A percentile compares a stretch with the other conserved stretches of the same genome.
These are phyloP conservation scores for Numida meleagris DNA, from an alignment of 2,113 vertebrate genomes.

Conservation along the genomic window DNA sequence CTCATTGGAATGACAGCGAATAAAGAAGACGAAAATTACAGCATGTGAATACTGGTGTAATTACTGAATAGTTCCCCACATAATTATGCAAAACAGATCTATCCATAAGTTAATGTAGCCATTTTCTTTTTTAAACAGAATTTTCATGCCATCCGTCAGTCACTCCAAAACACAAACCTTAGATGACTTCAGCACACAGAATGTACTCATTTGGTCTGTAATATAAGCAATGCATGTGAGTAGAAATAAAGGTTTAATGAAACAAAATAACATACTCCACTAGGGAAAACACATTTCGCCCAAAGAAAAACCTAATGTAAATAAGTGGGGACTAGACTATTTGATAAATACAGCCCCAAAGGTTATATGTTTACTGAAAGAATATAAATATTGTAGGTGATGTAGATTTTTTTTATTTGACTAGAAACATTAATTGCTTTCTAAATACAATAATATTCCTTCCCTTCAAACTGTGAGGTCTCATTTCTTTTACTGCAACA, in stretches of 20 bases:
- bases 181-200: slow-evolving; percentile 6
- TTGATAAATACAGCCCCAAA: slow-evolving; percentile 60
- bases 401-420: slow-evolving; percentile 24
- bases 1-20: slow-evolving; percentile 41
- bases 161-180: slow-evolving; percentile 46
- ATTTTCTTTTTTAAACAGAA: slow-evolving; percentile 58
- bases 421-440: slow-evolving; percentile 64
- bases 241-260: slow-evolving; percentile 60
- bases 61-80: slow-evolving; percentile 50
- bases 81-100: slow-evolving; percentile 61
- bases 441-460: slow-evolving; percentile 53
- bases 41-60: slow-evolving; percentile 55
- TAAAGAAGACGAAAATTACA: slow-evolving; percentile 51
- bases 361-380: slow-evolving; percentile 21
- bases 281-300: slow-evolving; percentile 56
- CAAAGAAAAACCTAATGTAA: slow-evolving; percentile 51
- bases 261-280: slow-evolving; percentile 56
- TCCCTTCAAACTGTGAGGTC: slow-evolving; percentile 30
- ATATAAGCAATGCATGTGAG: not conserved
- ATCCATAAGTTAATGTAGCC: slow-evolving; percentile 56
- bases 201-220: slow-evolving; percentile 31
- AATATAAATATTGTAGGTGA: slow-evolving; percentile 41
- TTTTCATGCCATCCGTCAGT: slow-evolving; percentile 40
- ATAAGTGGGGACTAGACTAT: slow-evolving; percentile 54
- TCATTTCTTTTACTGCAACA: slow-evolving; percentile 56